Percentiles rank a stretch among this genome's conserved stretches.
These are phyloP conservation scores for Drosophila emarginata DNA, from an alignment of 2,888 invertebrate species.

Conservation along the genomic window DNA sequence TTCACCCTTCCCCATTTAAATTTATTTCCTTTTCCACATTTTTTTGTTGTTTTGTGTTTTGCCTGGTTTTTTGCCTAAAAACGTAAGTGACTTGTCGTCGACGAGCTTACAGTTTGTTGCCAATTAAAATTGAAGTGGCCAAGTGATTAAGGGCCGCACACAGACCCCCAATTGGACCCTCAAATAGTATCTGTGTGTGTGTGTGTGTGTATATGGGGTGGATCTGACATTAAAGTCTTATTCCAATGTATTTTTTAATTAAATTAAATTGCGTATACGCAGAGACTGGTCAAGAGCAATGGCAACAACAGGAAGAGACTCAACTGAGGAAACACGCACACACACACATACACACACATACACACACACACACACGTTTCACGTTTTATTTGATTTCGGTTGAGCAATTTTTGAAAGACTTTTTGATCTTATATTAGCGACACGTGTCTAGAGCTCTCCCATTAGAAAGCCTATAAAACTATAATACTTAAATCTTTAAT, in stretches of 20 bases:
- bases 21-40: conserved; percentile 18
- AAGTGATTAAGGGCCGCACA: conserved; percentile 61
- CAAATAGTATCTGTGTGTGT: not conserved
- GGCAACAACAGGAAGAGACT: conserved; percentile 11
- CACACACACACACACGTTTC: conserved; percentile 38
- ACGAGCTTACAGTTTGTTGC: conserved; percentile 69
- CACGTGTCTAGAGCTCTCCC: conserved; percentile 54
- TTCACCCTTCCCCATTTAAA: conserved; percentile 43
- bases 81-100: conserved; percentile 59
- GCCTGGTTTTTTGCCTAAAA: conserved; percentile 32
- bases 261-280: conserved; percentile 77
- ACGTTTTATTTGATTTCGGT: conserved; percentile 66
- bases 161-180: conserved; percentile 21
- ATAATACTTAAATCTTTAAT: conserved; percentile 42
- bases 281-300: conserved; percentile 41
- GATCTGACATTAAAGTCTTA: conserved; percentile 21
- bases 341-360: too few relatives aligned
- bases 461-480: conserved; percentile 46
- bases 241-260: conserved; percentile 62
- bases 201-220: conserved; percentile 19
- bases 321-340: not conserved
- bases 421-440: conserved; percentile 62
- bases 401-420: conserved; percentile 53
- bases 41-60: too few relatives aligned
- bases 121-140: conserved; percentile 76